Evolutionary conservation across 2,113 vertebrate genomes (phyloP).

Genomic region (Heptranchias perlo): DNA sequence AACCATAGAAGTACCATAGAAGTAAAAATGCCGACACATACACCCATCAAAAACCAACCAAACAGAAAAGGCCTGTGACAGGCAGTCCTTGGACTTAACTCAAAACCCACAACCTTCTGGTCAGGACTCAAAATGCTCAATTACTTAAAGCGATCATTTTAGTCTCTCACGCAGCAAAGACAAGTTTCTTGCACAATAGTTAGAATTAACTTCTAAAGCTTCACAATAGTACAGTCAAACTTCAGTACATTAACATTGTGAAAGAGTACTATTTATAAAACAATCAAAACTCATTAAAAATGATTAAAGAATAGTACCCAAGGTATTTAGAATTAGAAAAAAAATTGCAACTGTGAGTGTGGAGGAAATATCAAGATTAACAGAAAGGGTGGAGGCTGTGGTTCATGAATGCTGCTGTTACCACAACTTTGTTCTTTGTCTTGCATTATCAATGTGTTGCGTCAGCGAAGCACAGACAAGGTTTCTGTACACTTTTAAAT

Average conservation of each 20-base stretch:
- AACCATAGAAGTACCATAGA: not conserved
- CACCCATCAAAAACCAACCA: not conserved
- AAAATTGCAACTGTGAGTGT: not conserved
- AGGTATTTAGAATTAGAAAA: not conserved
- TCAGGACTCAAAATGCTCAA: not conserved
- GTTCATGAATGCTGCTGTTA: not conserved
- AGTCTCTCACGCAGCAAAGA: not conserved
- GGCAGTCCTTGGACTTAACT: not conserved
- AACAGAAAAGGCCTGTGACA: not conserved
- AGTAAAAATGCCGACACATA: not conserved
- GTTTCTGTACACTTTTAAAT: not conserved
- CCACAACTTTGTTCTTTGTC: constrained; percentile 21
- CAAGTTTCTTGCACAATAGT: not conserved
- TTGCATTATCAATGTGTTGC: constrained; percentile 19
- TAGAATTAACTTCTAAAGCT: not conserved
- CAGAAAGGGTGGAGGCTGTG: constrained; percentile 28
- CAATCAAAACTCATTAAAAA: not conserved
- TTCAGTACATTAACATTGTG: not conserved
- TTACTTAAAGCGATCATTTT: not conserved
- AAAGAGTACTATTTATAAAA: not conserved
- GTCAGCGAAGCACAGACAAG: not conserved
- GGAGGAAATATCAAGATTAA: constrained; percentile 24
- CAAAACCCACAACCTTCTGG: not conserved
- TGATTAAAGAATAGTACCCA: not conserved
- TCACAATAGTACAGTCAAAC: not conserved